These are phyloP conservation scores for Meriones unguiculatus DNA, from an alignment of 2,113 vertebrate genomes.

Conservation along the genomic window DNA sequence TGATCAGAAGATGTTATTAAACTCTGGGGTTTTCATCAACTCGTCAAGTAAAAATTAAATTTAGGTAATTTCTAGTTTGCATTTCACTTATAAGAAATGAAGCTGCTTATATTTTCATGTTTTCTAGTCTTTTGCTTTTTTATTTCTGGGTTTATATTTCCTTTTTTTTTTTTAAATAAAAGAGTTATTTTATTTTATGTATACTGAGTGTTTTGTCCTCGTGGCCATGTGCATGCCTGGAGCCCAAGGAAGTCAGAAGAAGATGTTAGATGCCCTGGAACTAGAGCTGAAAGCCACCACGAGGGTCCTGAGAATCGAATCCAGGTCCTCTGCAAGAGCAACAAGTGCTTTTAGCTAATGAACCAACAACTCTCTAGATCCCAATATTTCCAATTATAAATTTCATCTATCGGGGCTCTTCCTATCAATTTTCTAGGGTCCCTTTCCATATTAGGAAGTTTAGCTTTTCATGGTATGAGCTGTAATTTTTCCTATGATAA, in stretches of 20 bases:
- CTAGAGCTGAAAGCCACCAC: neutral
- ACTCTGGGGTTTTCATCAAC: conserved; percentile 39
- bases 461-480: neutral
- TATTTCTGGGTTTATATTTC: neutral
- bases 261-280: neutral
- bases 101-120: neutral
- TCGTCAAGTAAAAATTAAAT: conserved; percentile 32
- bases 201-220: neutral
- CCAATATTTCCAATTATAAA: neutral
- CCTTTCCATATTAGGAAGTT: conserved; percentile 13
- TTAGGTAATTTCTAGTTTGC: neutral
- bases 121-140: neutral
- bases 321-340: neutral
- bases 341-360: neutral
- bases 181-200: neutral
- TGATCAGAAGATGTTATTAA: neutral
- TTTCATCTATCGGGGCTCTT: neutral
- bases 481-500: neutral
- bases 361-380: neutral
- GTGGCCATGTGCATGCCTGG: neutral
- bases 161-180: neutral
- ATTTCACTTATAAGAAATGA: conserved; percentile 32
- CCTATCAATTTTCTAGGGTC: neutral
- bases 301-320: neutral
- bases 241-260: neutral